Base-by-base conservation (phyloP, 2,797 vertebrate species). In the Helarctos malayanus region DNA sequence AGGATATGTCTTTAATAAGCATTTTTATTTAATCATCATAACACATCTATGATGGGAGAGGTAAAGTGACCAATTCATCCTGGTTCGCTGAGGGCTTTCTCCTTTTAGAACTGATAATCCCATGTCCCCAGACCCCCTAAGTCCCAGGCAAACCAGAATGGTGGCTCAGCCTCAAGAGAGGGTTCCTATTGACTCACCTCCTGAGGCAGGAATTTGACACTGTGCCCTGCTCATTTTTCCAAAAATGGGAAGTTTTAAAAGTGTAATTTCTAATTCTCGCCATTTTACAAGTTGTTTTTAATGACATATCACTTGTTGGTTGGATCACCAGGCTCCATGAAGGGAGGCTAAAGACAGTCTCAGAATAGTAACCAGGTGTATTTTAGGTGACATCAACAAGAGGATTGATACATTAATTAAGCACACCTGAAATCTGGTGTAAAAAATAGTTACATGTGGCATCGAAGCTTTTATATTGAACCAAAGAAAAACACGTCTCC, bases 351-450 rank as follows among this genome's bases (percentile, higher is more conserved):
- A 94, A 95, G 21, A 45, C n/a, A 80, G 13, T 82, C 91, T 94
- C 38, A 86, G 56, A 97, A 95, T 89, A 97, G 84, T 89, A 95
- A 92, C 47, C n/a, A 59, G 85, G 9, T 45, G 3, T 97, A 92
- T 91, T 94, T 96, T 95, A 45, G 68, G 76, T 93, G 19, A 82
- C 25, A 91, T 95, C 68, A 94, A 95, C 90, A 89, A 93, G 96
- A 96, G 78, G 57, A 27, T 57, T 91, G 65, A 91, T 84, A 61
- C 16, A 56, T 61, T 79, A 92, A 95, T 95, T 89, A 97, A 94
- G 18, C 19, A 89, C 61, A 97, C 61, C 95, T 97, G 95, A 97
- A 97, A 97, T 80, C 52, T 80, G 29, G 52, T 95, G 1, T 92
- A 95, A 97, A 96, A 0, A 91, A 78, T 93, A 95, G 95, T 95